A percentile compares a stretch with the other conserved stretches of the same genome.
phyloP scores from a whole-genome alignment of 2,113 vertebrate genomes.

The Baryphthengus martii region DNA sequence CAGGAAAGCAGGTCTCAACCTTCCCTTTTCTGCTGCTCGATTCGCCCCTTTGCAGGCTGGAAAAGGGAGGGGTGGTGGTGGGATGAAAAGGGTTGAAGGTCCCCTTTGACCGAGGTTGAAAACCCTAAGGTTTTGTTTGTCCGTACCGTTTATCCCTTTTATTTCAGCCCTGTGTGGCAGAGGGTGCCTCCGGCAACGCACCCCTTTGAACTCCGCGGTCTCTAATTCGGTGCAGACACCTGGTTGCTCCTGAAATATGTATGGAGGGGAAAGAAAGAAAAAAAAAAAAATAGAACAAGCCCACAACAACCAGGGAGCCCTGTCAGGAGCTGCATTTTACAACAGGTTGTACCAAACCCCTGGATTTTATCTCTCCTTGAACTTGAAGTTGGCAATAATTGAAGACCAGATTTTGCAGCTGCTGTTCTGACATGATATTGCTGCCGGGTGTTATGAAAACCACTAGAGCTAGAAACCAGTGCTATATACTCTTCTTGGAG shows the following conservation, averaged over 20 bases:
- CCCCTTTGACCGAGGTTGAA: neutral
- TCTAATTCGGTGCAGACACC: neutral
- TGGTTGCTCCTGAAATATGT: neutral
- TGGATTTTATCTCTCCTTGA: constrained; percentile 46
- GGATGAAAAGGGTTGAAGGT: neutral
- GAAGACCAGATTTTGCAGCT: constrained; percentile 45
- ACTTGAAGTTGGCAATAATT: constrained; percentile 36
- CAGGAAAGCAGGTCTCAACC: neutral
- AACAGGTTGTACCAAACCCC: constrained; percentile 4
- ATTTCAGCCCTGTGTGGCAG: rapidly evolving
- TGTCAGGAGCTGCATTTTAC: neutral
- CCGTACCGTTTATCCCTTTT: neutral
- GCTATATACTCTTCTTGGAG: constrained; percentile 33
- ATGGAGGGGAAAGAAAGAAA: neutral
- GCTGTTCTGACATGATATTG: constrained; percentile 58
- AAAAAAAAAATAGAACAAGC: no score
- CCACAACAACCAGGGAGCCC: neutral
- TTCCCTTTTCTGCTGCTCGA: neutral
- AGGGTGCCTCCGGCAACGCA: neutral
- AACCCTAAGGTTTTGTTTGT: neutral
- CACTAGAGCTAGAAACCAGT: constrained; percentile 40
- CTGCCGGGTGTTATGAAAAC: constrained; percentile 53
- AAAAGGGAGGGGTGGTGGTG: neutral
- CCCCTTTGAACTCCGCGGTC: neutral
- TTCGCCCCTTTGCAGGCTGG: neutral